Evolutionary conservation across 2,888 invertebrate genomes (phyloP), one percentile per base, ranked within the genome.

Genomic region (Dione juno): DNA sequence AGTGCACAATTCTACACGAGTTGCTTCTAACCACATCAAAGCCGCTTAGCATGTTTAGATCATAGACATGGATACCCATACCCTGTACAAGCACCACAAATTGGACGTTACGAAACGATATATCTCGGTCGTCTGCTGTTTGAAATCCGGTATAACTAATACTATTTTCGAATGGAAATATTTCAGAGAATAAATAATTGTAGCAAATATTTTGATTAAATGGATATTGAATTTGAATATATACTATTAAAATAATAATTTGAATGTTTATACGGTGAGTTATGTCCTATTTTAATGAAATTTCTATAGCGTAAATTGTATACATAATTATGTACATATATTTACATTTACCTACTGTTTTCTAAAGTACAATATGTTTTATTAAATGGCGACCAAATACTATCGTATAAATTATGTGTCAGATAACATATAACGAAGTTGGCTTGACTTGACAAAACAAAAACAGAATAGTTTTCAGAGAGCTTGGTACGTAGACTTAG

Each of bases 1-100:
- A 67, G 16, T 45, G n/a, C 58, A 48, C 67, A 67, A 58, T 67
- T 58, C 37, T 67, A 48, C 11, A 67, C 48, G 53, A 28, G 53
- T 52, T 53, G 45, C 48, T 8, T n/a, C 21, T 58, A 48, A 19
- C 57, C 58, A 58, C 67, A 67, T 58, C 50, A 58, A 67, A 67
- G 58, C 37, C 57, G 58, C 58, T 58, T 37, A 48, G 14, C 45
- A 67, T 50, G 57, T 58, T 67, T 61, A 45, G 28, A 61, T 61
- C 61, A 61, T 67, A 48, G 57, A 19, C 41, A 19, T 58, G 48
- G 19, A 52, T 66, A 66, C 41, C n/a, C 28, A 52, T 66, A 66
- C 41, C n/a, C 28, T 9, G 57, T 48, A 21, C 66, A 37, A 50
- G 40, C 37, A n/a, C 35, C n/a, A 48, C 67, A 45, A 58, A 58